Evolutionary conservation across 1,140 invertebrate species (phyloP).

Genomic region (Drosophila miranda): DNA sequence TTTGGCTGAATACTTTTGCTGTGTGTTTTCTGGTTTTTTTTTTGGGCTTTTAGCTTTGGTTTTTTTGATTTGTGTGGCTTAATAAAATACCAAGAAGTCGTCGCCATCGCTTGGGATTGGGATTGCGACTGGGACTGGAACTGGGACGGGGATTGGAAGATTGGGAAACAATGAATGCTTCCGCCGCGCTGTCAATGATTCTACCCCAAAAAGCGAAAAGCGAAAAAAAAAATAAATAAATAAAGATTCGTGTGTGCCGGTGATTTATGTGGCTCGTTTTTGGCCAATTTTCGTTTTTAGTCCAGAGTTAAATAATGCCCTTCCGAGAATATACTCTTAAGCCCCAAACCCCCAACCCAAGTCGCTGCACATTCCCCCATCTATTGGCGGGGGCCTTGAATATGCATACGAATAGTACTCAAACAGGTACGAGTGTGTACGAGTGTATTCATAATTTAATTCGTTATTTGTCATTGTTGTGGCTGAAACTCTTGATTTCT

Average conservation of each 20-base stretch:
- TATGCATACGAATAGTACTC: constrained; percentile 52
- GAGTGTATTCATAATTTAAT: constrained; percentile 73
- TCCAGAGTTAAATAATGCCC: constrained; percentile 77
- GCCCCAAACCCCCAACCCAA: constrained; percentile 10
- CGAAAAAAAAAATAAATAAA: constrained; percentile 20
- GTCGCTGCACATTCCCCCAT: constrained; percentile 63
- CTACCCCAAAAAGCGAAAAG: constrained; percentile 60
- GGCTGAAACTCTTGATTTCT: constrained; percentile 38
- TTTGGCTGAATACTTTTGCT: constrained; percentile 24
- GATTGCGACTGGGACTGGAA: constrained; percentile 24
- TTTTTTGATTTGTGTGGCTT: constrained; percentile 77
- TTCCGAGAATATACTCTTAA: constrained; percentile 69
- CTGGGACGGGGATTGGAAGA: constrained; percentile 46
- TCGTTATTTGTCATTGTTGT: constrained; percentile 76
- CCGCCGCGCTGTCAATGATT: constrained; percentile 77
- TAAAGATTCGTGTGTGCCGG: constrained; percentile 52
- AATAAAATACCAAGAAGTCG: constrained; percentile 79
- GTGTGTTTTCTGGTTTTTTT: neutral
- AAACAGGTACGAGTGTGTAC: neutral
- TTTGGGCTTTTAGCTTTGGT: constrained; percentile 14
- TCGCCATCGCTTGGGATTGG: constrained; percentile 43
- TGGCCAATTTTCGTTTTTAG: constrained; percentile 80
- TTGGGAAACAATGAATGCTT: constrained; percentile 81
- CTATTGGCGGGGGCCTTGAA: constrained; percentile 57
- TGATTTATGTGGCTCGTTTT: constrained; percentile 78